phyloP scores from a whole-genome alignment of 2,113 vertebrate species.

The Triplophysa dalaica region DNA sequence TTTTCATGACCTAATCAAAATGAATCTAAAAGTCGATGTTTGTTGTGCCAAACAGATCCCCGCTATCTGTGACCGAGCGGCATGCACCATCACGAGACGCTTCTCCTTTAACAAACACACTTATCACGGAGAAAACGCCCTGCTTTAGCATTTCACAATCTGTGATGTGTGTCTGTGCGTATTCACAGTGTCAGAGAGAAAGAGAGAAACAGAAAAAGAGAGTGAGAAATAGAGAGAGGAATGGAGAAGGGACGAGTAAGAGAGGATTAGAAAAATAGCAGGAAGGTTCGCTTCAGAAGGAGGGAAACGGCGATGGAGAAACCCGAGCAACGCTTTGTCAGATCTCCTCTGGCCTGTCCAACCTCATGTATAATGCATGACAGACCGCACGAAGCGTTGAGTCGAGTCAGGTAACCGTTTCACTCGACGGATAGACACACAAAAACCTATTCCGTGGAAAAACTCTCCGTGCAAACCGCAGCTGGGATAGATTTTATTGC shows the following conservation, averaged over 20 bases:
- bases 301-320: neutral
- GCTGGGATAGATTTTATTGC: neutral
- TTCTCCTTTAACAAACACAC: neutral
- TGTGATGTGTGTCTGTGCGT: neutral
- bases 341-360: slow-evolving; percentile 41
- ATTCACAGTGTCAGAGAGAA: neutral
- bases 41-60: neutral
- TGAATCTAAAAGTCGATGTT: neutral
- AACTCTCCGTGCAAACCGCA: slow-evolving; percentile 25
- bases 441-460: neutral
- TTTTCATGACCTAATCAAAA: slow-evolving; percentile 28
- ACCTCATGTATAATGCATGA: slow-evolving; percentile 49
- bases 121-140: neutral
- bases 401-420: slow-evolving; percentile 53
- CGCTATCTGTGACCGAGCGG: neutral
- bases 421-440: slow-evolving; percentile 40
- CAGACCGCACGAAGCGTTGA: slow-evolving; percentile 25
- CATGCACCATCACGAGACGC: too few relatives aligned
- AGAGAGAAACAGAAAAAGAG: neutral
- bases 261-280: slow-evolving; percentile 7
- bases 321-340: slow-evolving; percentile 40
- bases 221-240: neutral
- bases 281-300: slow-evolving; percentile 21
- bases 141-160: neutral
- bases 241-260: neutral